Evolutionary conservation across 2,888 invertebrate species (phyloP), one percentile per base, ranked within the genome.

Genomic region (Philhelius pedissequus): DNA sequence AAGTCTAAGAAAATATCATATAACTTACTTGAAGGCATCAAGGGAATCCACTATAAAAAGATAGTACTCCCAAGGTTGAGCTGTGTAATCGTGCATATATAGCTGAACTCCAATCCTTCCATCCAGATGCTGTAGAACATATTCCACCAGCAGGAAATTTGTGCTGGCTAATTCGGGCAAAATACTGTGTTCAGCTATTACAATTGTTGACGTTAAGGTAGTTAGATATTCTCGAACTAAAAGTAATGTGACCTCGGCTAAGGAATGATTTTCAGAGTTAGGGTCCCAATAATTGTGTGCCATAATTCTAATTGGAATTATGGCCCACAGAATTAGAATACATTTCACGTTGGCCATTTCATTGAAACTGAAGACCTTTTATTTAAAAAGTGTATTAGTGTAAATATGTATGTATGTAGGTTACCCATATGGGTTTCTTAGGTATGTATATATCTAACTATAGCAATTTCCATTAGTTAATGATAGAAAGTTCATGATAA

Each of bases 1-100:
- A n/a, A n/a, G n/a, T n/a, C n/a, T n/a, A 20, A 20, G 20, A 3
- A 5, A 3, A 18, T 18, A 18, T 11, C 4, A n/a, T 35, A 22
- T 20, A 0, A 20, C 18, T 62, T 18, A 62, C 62, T 18, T 43
- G 18, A 62, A 91, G 0, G 89, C 87, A 2, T 60, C 30, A 3
- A 83, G 25, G 0, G 87, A 76, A 20, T 89, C 89, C n/a, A 90
- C 87, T 58, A 89, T 87, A 50, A 90, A 88, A 3, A 90, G 77
- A 30, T 89, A 87, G 25, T 89, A 84, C 13, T 87, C 87, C 78
- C 83, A 86, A 0, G 87, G 87, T 0, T 87, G 78, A 9, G 86
- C 86, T 11, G 80, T 58, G 1, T 86, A 62, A 6, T 54, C 38
- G 0, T 83, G 86, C 32, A 86, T 78, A 32, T 80, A 78, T 52